Base-by-base conservation (phyloP, 2,888 invertebrate species). In the Gastracanthus pulcherrimus region DNA sequence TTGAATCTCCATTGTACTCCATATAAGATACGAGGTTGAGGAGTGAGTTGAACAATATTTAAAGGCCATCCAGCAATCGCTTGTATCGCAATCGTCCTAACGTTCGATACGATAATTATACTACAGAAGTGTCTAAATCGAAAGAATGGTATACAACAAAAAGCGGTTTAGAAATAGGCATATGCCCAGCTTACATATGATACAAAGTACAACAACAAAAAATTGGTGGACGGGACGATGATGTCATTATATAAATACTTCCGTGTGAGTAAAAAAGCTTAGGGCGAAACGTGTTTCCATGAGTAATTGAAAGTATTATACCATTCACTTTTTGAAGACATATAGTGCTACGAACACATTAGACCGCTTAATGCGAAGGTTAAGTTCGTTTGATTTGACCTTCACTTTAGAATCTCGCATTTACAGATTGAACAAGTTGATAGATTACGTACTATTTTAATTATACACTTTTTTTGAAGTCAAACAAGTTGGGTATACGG, bases 261-360 rank as follows among this genome's bases (percentile, higher is more conserved):
- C 45, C 45, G 45, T n/a, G 45, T 45, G 45, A 45, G 88, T n/a
- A 93, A 45, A 41, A 45, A n/a, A n/a, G n/a, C 45, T 45, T 45
- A 45, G 45, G 45, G 45, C 45, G n/a, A 45, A n/a, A 45, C 45
- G 45, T 16, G n/a, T n/a, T n/a, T n/a, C n/a, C n/a, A n/a, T n/a
- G 45, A n/a, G n/a, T n/a, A n/a, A n/a, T 45, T n/a, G 13, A 13
- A 41, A 2, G 16, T 41, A 13, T 3, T 1, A 13, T 19, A 7
- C 55, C 55, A 23, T 55, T 55, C 55, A 55, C 55, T 26, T 55
- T 55, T 23, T 6, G 23, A 55, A 26, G 55, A 55, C 6, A 11
- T 6, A 11, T 55, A 23, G 9, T 9, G 51, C n/a, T 23, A 2
- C 7, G 11, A 11, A 26, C 1, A n/a, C 9, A 23, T 11, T 9